Percentiles rank a stretch among this genome's conserved stretches.
Conservation (phyloP, 2,888 invertebrate species). For the Sthenelais limicola region DNA sequence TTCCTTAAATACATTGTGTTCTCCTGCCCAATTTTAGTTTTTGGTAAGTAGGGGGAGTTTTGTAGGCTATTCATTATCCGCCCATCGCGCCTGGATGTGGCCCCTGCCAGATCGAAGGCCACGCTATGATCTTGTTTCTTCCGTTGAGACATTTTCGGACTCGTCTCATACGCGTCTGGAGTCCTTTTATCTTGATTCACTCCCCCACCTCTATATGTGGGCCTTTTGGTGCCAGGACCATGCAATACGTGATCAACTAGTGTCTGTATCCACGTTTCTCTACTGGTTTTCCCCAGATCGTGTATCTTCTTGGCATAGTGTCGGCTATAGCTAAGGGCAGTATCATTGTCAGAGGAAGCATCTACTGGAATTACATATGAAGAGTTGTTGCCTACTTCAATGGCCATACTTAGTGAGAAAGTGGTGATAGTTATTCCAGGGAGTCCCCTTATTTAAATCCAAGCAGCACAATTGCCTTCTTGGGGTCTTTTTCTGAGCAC, state of each 20-base stretch:
- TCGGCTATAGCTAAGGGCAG: slow-evolving; percentile 46
- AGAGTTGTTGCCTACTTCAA: slow-evolving; percentile 11
- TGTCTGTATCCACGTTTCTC: slow-evolving; percentile 51
- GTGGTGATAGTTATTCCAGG: too few species aligned
- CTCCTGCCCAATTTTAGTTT: slow-evolving; percentile 9
- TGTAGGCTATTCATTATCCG: slow-evolving; percentile 26
- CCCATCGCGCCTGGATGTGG: slow-evolving; percentile 12
- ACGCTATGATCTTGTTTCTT: background rate
- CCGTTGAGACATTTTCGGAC: slow-evolving; percentile 10
- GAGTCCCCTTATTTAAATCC: too few species aligned
- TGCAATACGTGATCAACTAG: slow-evolving; percentile 22
- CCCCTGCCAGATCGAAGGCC: slow-evolving; percentile 19
- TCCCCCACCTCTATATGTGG: background rate
- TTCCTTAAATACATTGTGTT: slow-evolving; percentile 6
- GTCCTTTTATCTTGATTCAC: background rate
- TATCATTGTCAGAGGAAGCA: slow-evolving; percentile 4
- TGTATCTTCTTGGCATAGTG: slow-evolving; percentile 52
- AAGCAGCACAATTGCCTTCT: too few species aligned
- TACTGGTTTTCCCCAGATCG: slow-evolving; percentile 50
- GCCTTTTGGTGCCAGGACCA: background rate
- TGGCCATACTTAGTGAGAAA: slow-evolving; percentile 7
- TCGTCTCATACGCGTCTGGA: background rate
- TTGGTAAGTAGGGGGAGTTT: slow-evolving; percentile 22
- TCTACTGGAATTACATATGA: background rate
- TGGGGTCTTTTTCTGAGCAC: too few species aligned